Base-by-base conservation (phyloP, 2,797 vertebrate genomes). In the Hozukius guyotensis region DNA sequence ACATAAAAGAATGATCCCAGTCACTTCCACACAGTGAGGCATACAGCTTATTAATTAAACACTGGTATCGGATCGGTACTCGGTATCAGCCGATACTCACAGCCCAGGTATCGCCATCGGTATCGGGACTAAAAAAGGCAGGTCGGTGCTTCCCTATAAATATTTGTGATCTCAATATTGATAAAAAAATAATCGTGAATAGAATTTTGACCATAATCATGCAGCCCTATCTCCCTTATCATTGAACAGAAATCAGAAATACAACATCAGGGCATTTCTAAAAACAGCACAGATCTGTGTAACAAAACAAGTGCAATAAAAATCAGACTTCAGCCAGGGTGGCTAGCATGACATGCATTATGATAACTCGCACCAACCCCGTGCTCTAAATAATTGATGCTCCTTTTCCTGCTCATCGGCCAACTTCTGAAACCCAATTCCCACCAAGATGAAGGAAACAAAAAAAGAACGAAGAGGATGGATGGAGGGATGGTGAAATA, bases 351-450 rank as follows among this genome's bases (percentile, higher is more conserved):
- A 80, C 81, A 66, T 55, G 69, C 32, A 81, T 77, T 75, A 85
- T 81, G 69, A 88, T 82, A 85, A 87, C 68, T 78, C n/a, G 24
- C 73, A 76, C 69, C 66, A 85, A 68, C 71, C 62, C 64, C 12
- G 38, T 38, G 59, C 42, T 56, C 71, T 92, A 83, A 93, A 93
- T 93, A 88, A 89, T 86, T 79, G 71, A 93, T 88, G 77, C 38
- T 63, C 68, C 73, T 88, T 76, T 91, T 82, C 71, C 62, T 72
- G 38, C 72, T 92, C 6, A n/a, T 61, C 31, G n/a, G 80, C 72
- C 29, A 88, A 83, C 81, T 86, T 85, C 85, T 72, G 79, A 87
- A 83, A 88, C 78, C 83, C 77, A 70, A 86, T 88, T 87, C 77
- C 84, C 80, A 81, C 74, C 20, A 72, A 86, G 77, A 82, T 80